These are phyloP conservation scores for Vulpes lagopus DNA, from an alignment of 2,113 vertebrate genomes.

Conservation along the genomic window DNA sequence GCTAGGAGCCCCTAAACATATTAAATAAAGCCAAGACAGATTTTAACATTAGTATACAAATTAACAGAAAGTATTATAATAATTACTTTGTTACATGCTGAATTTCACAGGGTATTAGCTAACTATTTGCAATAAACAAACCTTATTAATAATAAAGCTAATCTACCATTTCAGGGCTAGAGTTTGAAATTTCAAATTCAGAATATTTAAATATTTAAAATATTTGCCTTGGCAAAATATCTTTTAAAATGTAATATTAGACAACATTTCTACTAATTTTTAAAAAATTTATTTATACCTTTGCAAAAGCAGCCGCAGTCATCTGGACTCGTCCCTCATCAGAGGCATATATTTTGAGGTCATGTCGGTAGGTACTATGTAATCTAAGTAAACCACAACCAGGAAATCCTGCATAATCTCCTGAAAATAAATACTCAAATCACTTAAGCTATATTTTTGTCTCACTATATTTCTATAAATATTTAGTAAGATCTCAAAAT, in stretches of 20 bases:
- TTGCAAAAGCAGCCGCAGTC: conserved; percentile 95
- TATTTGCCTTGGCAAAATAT: conserved; percentile 23
- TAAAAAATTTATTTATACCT: conserved; percentile 85
- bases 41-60: conserved; percentile 33
- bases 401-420: conserved; percentile 95
- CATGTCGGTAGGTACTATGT: conserved; percentile 94
- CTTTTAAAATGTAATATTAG: background rate
- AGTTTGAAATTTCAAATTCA: conserved; percentile 9
- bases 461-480: conserved; percentile 47
- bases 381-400: conserved; percentile 94
- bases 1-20: conserved; percentile 91
- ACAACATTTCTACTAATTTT: conserved; percentile 46
- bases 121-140: background rate
- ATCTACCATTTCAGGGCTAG: background rate
- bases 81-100: background rate
- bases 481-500: conserved; percentile 46
- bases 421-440: conserved; percentile 87
- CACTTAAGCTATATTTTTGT: conserved; percentile 80
- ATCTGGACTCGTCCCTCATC: conserved; percentile 95
- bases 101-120: background rate
- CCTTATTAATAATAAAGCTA: background rate
- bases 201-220: background rate
- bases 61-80: background rate
- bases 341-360: conserved; percentile 95
- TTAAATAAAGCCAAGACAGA: conserved; percentile 27